Percentiles rank a stretch among this genome's conserved stretches.
Conservation (phyloP, 2,888 invertebrate species). For the Brachypalpus laphriformis region DNA sequence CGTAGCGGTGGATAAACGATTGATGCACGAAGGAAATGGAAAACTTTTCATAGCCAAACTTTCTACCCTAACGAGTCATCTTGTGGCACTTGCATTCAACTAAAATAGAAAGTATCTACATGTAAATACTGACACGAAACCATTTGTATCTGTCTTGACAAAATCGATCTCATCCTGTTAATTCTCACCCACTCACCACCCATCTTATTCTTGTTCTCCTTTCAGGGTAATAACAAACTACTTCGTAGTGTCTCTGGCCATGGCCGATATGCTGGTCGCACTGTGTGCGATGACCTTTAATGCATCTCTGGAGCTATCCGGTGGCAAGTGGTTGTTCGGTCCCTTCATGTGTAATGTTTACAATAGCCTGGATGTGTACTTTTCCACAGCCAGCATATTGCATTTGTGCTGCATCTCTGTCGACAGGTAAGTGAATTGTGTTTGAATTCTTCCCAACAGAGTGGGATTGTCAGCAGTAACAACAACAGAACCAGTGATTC, state of each 20-base stretch:
- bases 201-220: conserved; percentile 29
- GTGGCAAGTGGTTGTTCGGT: conserved; percentile 93
- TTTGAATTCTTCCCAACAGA: conserved; percentile 1
- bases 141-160: conserved; percentile 25
- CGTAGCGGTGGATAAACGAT: conserved; percentile 1
- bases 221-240: conserved; percentile 94
- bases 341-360: conserved; percentile 97
- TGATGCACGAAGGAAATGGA: conserved; percentile 42
- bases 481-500: conserved; percentile 64
- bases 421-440: conserved; percentile 84
- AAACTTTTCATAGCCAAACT: conserved; percentile 51
- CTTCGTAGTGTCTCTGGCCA: conserved; percentile 96
- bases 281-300: conserved; percentile 97
- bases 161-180: neutral
- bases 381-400: conserved; percentile 95
- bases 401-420: conserved; percentile 97
- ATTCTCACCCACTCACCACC: neutral
- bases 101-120: conserved; percentile 18
- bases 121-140: neutral
- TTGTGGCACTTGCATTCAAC: conserved; percentile 25
- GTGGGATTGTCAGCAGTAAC: conserved; percentile 35
- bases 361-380: conserved; percentile 97
- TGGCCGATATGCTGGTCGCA: conserved; percentile 97
- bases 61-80: conserved; percentile 26
- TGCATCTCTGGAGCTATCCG: conserved; percentile 93